Evolutionary conservation across 2,888 invertebrate species (phyloP).

Genomic region (Eledona agricola): DNA sequence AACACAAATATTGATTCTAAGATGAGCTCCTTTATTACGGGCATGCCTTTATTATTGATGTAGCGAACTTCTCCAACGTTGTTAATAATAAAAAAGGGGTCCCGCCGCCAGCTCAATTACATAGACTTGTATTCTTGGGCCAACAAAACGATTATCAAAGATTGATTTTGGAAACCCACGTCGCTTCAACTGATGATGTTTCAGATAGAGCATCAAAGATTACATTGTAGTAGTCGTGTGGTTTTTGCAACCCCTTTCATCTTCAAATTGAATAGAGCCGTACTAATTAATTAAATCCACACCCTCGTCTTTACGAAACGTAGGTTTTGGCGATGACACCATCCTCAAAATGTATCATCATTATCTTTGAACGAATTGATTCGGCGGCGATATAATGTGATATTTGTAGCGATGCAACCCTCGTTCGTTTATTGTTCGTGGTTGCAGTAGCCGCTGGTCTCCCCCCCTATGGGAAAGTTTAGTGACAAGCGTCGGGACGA

Average conservation of each 20-base stretch:
- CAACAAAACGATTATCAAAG: too few relatives aligned
- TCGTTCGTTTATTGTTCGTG: constrained; percentile 38
- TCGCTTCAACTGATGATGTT: constrained; percentile 17
- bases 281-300: constrained; percentile 17
- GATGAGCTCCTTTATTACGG: constrained; percentile 29
- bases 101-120: too few relatives aligned
- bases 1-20: constrained; percentile 29
- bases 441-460: constrained; percentile 43
- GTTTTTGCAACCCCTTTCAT: constrained; percentile 8
- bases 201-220: constrained; percentile 2
- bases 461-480: constrained; percentile 50
- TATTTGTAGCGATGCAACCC: constrained; percentile 26
- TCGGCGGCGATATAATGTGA: constrained; percentile 13
- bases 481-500: constrained; percentile 62
- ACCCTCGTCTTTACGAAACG: constrained; percentile 3
- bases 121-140: too few relatives aligned
- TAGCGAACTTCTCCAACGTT: constrained; percentile 16
- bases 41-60: constrained; percentile 32
- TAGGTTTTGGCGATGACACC: constrained; percentile 18
- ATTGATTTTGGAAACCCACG: too few relatives aligned
- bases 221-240: neutral
- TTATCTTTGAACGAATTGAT: constrained; percentile 12
- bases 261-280: constrained; percentile 7
- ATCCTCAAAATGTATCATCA: too few relatives aligned
- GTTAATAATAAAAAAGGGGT: constrained; percentile 22